Percentiles rank a stretch among this genome's conserved stretches.
phyloP scores from a whole-genome alignment of 2,797 vertebrate genomes.

The Carapus acus region DNA sequence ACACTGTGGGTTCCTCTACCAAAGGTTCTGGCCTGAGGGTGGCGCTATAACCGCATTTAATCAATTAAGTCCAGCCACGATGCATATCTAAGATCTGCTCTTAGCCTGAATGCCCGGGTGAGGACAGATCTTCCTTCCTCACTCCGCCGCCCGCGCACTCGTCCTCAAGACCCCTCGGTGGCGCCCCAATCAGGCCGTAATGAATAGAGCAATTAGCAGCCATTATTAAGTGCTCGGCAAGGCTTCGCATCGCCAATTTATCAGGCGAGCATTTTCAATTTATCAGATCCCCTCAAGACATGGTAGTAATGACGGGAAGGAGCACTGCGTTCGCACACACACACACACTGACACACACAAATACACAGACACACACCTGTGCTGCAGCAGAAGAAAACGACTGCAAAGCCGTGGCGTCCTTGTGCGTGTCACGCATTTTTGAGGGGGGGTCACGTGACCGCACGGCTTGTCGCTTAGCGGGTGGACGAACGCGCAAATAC shows the following conservation, averaged over 20 bases:
- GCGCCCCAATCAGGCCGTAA: constrained; percentile 55
- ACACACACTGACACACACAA: not conserved
- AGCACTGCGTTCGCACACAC: constrained; percentile 13
- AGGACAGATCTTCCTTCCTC: too few species aligned
- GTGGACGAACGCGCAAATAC: too few species aligned
- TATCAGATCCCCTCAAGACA: constrained; percentile 44
- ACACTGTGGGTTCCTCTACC: too few species aligned
- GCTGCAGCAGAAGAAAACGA: constrained; percentile 22
- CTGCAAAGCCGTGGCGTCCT: constrained; percentile 16
- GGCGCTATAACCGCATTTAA: too few species aligned
- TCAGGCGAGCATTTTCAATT: constrained; percentile 51
- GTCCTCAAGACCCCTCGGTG: constrained; percentile 23
- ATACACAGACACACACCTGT: constrained; percentile 1
- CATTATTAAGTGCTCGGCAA: constrained; percentile 62
- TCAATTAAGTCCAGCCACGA: too few species aligned
- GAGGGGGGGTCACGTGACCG: too few species aligned
- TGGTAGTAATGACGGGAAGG: constrained; percentile 42
- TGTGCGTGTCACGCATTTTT: constrained; percentile 16
- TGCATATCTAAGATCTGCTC: too few species aligned
- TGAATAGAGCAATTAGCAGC: constrained; percentile 62
- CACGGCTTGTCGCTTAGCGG: constrained; percentile 8
- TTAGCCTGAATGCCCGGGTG: too few species aligned
- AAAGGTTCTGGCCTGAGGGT: too few species aligned
- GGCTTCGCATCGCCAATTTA: constrained; percentile 52
- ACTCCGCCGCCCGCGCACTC: too few species aligned